phyloP scores from a whole-genome alignment of 2,888 invertebrate species.

The Calephelis perditalis region DNA sequence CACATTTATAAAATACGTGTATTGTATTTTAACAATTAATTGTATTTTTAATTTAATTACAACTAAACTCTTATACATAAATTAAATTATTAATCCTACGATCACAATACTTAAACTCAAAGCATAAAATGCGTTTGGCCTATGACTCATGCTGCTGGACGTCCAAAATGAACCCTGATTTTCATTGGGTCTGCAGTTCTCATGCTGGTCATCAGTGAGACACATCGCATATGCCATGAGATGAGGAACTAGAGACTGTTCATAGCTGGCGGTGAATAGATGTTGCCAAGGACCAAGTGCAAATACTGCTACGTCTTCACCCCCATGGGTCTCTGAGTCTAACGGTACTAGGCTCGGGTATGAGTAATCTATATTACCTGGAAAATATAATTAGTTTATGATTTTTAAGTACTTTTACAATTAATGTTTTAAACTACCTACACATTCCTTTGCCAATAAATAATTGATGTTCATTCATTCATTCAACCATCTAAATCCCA shows the following conservation, averaged over 20 bases:
- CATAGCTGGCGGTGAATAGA: slow-evolving; percentile 86
- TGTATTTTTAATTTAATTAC: too few relatives aligned
- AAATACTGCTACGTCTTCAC: slow-evolving; percentile 88
- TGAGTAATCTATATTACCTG: slow-evolving; percentile 64
- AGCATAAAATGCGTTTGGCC: slow-evolving; percentile 31
- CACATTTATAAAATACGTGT: too few relatives aligned
- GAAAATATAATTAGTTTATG: too few relatives aligned
- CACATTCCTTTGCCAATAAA: too few relatives aligned
- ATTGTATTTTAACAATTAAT: too few relatives aligned
- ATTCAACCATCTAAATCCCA: too few relatives aligned
- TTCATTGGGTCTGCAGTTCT: slow-evolving; percentile 42
- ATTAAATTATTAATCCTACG: slow-evolving; percentile 28
- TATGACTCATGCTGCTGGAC: slow-evolving; percentile 30
- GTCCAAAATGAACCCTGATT: slow-evolving; percentile 30
- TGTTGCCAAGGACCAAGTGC: slow-evolving; percentile 87
- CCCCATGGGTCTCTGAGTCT: slow-evolving; percentile 84
- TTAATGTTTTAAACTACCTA: too few relatives aligned
- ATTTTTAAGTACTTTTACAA: too few relatives aligned
- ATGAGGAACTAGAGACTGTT: slow-evolving; percentile 87
- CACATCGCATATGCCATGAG: slow-evolving; percentile 86
- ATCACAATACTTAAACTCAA: slow-evolving; percentile 43
- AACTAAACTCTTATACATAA: too few relatives aligned
- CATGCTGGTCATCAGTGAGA: slow-evolving; percentile 73
- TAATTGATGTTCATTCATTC: too few relatives aligned
- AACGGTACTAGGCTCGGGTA: slow-evolving; percentile 81